Evolutionary conservation across 2,888 invertebrate species (phyloP), one percentile per base, ranked within the genome.

Genomic region (Troides oblongomaculatus): DNA sequence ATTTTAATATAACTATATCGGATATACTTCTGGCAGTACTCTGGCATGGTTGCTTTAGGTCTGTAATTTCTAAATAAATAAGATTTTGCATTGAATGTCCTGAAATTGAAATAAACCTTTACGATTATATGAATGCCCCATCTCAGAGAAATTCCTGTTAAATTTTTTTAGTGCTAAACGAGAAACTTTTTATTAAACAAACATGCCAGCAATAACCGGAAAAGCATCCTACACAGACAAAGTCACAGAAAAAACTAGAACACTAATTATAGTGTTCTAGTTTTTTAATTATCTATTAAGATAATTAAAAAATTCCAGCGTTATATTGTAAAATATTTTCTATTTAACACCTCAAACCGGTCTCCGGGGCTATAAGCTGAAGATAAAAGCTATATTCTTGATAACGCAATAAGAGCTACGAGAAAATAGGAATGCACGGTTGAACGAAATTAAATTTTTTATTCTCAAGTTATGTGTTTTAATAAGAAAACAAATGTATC

Each of bases 361-460:
- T 17, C 30, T 18, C 18, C 50, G n/a, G 21, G 36, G 50, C 39
- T 36, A 64, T 21, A 18, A 21, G 10, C 57, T 50, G 21, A 14
- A 39, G 30, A 18, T 50, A 21, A 36, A 53, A 53, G 53, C 50
- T 43, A 69, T 64, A 64, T 39, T 60, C 59, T 59, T 50, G 50
- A 43, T 64, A 57, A 60, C 46, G 64, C 53, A 69, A 64, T 69
- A 69, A 69, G 36, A 36, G 53, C 57, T 30, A 17, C 17, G 50
- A 25, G 56, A 23, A 63, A 57, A 64, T n/a, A n/a, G 64, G 63
- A 64, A 68, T 59, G 62, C 43, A 62, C 21, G 58, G 63, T 8
- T 64, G 60, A 69, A 69, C 39, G 10, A 60, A 56, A 64, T 64
- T 64, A 56, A 64, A 60, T 23, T 39, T 53, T 64, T 21, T 57